These are phyloP conservation scores for Polyodon spathula DNA, from an alignment of 2,113 vertebrate genomes.

Conservation along the genomic window DNA sequence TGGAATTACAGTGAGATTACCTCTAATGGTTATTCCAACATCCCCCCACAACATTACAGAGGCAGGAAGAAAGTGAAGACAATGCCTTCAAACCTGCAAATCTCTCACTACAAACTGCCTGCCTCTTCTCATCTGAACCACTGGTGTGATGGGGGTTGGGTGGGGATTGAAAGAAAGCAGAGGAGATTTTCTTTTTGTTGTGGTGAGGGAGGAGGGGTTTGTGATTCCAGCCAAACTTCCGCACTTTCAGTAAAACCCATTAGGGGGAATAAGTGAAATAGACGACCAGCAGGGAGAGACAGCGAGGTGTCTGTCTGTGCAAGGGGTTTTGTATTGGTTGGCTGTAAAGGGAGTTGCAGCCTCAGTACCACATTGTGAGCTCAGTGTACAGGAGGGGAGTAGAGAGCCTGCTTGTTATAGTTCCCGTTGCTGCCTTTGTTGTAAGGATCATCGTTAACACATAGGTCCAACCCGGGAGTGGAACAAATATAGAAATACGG, in stretches of 20 bases:
- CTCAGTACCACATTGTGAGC: conserved; percentile 51
- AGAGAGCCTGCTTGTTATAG: conserved; percentile 41
- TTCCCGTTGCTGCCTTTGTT: conserved; percentile 41
- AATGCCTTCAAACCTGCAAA: no score
- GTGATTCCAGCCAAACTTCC: conserved; percentile 22
- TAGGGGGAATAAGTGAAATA: conserved; percentile 31
- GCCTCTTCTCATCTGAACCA: not conserved
- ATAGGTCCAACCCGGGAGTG: conserved; percentile 24
- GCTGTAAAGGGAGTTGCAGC: conserved; percentile 42
- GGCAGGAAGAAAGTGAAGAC: no score
- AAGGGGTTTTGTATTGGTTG: conserved; percentile 17
- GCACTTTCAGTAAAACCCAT: conserved; percentile 16
- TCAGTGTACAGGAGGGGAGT: conserved; percentile 24
- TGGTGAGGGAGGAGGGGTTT: conserved; percentile 25
- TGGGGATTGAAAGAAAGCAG: conserved; percentile 12
- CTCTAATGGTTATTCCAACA: no score
- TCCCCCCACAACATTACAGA: no score
- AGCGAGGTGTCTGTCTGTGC: conserved; percentile 34
- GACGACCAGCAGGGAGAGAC: conserved; percentile 53
- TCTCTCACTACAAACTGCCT: not conserved
- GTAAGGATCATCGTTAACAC: conserved; percentile 29
- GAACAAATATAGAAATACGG: conserved; percentile 32
- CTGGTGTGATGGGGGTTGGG: conserved; percentile 7
- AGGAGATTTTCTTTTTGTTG: conserved; percentile 30
- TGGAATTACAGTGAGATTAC: no score